Evolutionary conservation across 1,140 invertebrate species (phyloP), one percentile per base, ranked within the genome.

Genomic region (Pseudomyrmex dendroicus): DNA sequence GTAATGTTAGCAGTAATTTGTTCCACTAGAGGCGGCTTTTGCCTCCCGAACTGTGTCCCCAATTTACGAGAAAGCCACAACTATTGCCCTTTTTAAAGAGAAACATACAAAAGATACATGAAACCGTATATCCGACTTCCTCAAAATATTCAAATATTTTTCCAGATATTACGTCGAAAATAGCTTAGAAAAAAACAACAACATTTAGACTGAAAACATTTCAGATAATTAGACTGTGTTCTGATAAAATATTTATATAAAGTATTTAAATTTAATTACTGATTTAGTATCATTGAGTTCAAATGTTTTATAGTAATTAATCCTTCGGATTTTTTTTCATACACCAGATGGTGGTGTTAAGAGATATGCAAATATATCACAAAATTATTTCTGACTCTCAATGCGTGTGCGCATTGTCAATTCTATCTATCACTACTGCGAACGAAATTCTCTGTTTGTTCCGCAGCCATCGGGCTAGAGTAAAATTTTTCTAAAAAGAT

Each of bases 1-100:
- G 20, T 59, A 73, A 66, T 64, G 63, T 84, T 82, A 48, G 74
- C 63, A 84, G 63, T 86, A 86, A 86, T 84, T 86, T 61, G 82
- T 63, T 62, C 67, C 35, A 10, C 61, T 46, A 35, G 35, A 35
- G 35, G 66, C 57, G 52, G 57, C 82, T 84, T 84, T 84, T 80
- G 70, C 57, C 52, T 56, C 74, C 50, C 57, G 57, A n/a, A 63
- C 64, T 10, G 35, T 57, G 56, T 54, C 22, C 76, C 77, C 76
- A 74, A 85, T 85, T 86, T 72, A 25, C 62, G 15, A 20, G 56
- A 50, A 8, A 54, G 46, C 66, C 72, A 15, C 78, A 77, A 56
- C 72, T 61, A 72, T 82, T 63, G 12, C 12, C 15, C 46, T 12
- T 44, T 54, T 66, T 67, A 67, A 77, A 67, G 67, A 54, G 73